Evolutionary conservation across 2,113 vertebrate species (phyloP).

Genomic region (Seriola dumerili): DNA sequence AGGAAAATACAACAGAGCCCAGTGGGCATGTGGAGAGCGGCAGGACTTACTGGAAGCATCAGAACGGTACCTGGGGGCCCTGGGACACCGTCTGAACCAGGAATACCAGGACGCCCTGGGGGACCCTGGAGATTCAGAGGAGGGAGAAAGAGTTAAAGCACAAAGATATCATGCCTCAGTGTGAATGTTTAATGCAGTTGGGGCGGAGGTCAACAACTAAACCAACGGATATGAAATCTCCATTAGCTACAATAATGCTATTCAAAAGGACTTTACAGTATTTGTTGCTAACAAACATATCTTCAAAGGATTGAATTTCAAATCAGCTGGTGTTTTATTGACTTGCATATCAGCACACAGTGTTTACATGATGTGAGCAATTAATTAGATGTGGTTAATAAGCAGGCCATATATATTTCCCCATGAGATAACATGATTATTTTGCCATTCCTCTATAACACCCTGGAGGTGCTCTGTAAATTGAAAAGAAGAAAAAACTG

Average conservation of each 20-base stretch:
- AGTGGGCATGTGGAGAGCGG: slow-evolving; percentile 21
- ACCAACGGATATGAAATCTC: neutral
- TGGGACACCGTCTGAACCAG: slow-evolving; percentile 95
- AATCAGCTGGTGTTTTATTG: slow-evolving; percentile 11
- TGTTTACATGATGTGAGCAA: neutral
- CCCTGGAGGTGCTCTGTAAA: slow-evolving; percentile 13
- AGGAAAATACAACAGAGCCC: slow-evolving; percentile 19
- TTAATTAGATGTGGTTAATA: slow-evolving; percentile 7
- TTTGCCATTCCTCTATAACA: slow-evolving; percentile 5
- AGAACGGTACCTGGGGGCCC: slow-evolving; percentile 96
- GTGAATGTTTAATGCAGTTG: neutral
- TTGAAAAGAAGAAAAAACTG: slow-evolving; percentile 11
- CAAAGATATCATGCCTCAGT: neutral
- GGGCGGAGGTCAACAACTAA: neutral
- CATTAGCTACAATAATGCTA: neutral
- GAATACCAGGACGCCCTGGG: slow-evolving; percentile 93
- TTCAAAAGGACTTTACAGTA: neutral
- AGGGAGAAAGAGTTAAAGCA: neutral
- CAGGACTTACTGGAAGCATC: slow-evolving; percentile 93
- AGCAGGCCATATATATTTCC: slow-evolving; percentile 8
- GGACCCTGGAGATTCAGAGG: slow-evolving; percentile 86
- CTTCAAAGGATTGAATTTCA: neutral
- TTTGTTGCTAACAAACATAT: neutral
- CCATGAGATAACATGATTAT: slow-evolving; percentile 11
- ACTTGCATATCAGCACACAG: neutral